Evolutionary conservation across 2,113 vertebrate species (phyloP).

Genomic region (Benitochromis conjunctus): DNA sequence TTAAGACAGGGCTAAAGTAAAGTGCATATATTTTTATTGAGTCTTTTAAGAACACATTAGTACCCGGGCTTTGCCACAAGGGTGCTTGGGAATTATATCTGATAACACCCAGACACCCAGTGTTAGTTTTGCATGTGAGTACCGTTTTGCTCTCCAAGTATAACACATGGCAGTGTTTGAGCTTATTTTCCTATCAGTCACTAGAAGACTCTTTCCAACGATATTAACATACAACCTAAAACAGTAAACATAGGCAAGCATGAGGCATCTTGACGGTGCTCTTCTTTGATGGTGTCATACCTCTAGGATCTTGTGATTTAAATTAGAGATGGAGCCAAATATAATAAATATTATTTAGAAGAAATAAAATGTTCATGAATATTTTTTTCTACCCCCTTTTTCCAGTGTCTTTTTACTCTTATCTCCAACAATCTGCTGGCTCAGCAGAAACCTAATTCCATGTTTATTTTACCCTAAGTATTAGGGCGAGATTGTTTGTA

Average conservation of each 20-base stretch:
- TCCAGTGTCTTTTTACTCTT: neutral
- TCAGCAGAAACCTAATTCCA: constrained; percentile 13
- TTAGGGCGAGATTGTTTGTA: constrained; percentile 39
- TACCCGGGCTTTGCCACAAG: neutral
- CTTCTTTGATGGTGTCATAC: neutral
- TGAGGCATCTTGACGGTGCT: neutral
- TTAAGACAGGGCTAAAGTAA: neutral
- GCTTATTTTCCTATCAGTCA: neutral
- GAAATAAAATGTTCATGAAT: neutral
- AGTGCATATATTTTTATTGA: neutral
- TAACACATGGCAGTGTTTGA: neutral
- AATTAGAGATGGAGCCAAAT: neutral
- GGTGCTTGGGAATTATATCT: neutral
- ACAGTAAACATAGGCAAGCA: neutral
- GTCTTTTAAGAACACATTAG: neutral
- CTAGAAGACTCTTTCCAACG: neutral
- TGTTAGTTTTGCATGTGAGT: neutral
- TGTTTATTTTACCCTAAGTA: constrained; percentile 15
- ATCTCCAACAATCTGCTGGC: constrained; percentile 18
- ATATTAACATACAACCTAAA: neutral
- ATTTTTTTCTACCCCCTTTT: neutral
- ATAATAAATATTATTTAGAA: neutral
- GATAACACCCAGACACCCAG: neutral
- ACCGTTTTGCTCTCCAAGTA: neutral
- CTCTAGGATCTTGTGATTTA: neutral